Evolutionary conservation across 1,140 invertebrate species (phyloP), one percentile per base, ranked within the genome.

Genomic region (Bilobella aurantiaca): DNA sequence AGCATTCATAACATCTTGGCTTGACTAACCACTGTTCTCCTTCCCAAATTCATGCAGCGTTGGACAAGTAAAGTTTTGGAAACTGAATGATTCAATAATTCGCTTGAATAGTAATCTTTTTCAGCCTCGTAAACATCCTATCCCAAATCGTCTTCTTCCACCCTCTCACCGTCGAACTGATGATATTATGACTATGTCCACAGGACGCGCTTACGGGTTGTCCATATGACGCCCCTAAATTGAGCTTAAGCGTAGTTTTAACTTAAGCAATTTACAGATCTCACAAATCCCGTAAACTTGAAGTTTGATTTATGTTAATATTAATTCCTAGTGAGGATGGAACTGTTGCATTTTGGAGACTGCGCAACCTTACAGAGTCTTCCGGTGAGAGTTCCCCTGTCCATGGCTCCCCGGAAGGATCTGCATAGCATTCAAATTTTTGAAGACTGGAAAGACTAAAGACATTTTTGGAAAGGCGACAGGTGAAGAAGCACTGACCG

Each of bases 61-160:
- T 65, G 76, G 76, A 29, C 75, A 77, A 67, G 71, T 77, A 63
- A 75, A 74, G 68, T 69, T 77, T 56, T 77, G 76, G 76, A 72
- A 71, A 64, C 49, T 67, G 21, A 66, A 65, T 1, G 67, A 72
- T 12, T 12, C 30, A 3, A 5, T 30, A 14, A 42, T 62, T 14
- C n/a, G 28, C 25, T 27, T 12, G 23, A 14, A 3, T 29, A 34
- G 31, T 59, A 8, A 59, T 29, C 25, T 29, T 8, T 31, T 14
- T 23, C 8, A 25, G 23, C 28, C 5, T 8, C 5, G 31, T 21
- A 59, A 34, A 30, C 29, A 34, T 46, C 3, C 32, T 34, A 37
- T 14, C 8, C n/a, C 5, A 42, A n/a, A 37, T 25, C 12, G 14
- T 18, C 3, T 3, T 16, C 49, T 53, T 23, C 49, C 23, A 5